Base-by-base conservation (phyloP, 2,888 invertebrate genomes). In the Amphipyra berbera region DNA sequence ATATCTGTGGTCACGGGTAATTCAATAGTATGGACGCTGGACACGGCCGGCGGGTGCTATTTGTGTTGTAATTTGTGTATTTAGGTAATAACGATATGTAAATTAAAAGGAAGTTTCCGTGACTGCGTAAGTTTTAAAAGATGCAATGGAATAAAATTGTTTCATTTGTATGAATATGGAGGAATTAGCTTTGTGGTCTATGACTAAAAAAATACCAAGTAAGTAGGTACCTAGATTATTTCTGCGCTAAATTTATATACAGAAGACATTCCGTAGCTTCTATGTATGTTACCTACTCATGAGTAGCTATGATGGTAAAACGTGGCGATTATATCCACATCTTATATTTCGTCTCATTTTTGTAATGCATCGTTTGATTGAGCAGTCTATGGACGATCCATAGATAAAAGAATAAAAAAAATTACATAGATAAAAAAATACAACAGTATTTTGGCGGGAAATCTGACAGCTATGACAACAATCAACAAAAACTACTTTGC, bases 1-100 rank as follows among this genome's bases (percentile, higher is more conserved):
- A 2, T 21, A 2, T 21, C 21, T 21, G 12, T 4, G 3, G 8
- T 50, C 12, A n/a, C 6, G 35, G 30, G 1, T 45, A 53, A 65
- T 55, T 0, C 9, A 50, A 12, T 37, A 41, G 12, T 68, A 58
- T 5, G 6, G 0, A 68, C 12, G 21, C 68, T 40, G 40, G 30
- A 15, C 66, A 68, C 66, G 52, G 9, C 33, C 13, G 33, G 3
- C 27, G 6, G 21, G 48, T 13, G 13, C 1, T 55, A 8, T 48
- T 40, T 49, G 37, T 41, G 27, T 5, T 33, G 14, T 50, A 27
- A 63, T 71, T 59, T 52, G 44, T 71, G 7, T 44, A 42, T 70
- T 71, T 68, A 64, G 35, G 30, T 44, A 65, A 48, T 44, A 71
- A n/a, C 48, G 6, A 44, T 42, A 8, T 59, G 57, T 52, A 44